A percentile compares a stretch with the other conserved stretches of the same genome.
Conservation (phyloP, 2,113 vertebrate genomes). For the Gulo gulo region DNA sequence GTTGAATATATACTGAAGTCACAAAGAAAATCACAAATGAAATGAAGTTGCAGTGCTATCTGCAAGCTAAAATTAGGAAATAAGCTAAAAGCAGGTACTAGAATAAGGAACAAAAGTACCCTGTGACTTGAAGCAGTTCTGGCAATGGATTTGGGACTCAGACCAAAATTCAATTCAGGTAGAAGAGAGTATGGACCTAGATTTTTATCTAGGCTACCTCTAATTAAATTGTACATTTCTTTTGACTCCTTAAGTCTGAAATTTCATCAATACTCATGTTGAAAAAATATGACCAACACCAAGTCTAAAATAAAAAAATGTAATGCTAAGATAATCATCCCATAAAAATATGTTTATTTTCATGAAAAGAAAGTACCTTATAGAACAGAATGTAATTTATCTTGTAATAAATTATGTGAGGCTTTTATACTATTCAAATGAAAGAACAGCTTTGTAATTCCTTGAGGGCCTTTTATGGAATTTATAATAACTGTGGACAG, state of each 20-base stretch:
- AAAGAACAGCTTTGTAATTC: constrained; percentile 35
- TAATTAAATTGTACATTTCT: background rate
- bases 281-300: background rate
- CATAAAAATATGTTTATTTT: background rate
- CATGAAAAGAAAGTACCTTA: constrained; percentile 26
- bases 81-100: background rate
- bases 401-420: background rate
- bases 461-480: background rate
- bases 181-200: background rate
- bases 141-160: background rate
- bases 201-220: background rate
- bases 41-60: background rate
- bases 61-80: constrained; percentile 7
- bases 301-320: constrained; percentile 12
- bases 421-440: constrained; percentile 42
- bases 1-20: background rate
- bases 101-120: background rate
- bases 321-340: constrained; percentile 16
- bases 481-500: constrained; percentile 35
- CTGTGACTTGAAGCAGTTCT: background rate
- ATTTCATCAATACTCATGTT: background rate
- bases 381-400: constrained; percentile 25
- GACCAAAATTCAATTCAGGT: background rate
- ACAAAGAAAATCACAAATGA: background rate
- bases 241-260: background rate